Base-by-base conservation (phyloP, 1,140 invertebrate genomes). In the Brachionus plicatilis region DNA sequence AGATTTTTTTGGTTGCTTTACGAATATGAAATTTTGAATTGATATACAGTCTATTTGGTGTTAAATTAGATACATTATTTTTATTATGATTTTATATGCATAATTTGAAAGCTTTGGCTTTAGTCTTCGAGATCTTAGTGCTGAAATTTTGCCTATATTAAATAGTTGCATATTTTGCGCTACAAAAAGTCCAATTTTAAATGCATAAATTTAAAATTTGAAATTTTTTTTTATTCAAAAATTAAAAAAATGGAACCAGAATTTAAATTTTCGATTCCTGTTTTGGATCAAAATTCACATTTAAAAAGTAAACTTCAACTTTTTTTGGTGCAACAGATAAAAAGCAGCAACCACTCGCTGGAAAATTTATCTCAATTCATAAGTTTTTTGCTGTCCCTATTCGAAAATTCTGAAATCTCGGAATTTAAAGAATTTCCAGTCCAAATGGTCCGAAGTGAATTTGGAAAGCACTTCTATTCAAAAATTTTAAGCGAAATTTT, bases 1-100 rank as follows among this genome's bases (percentile, higher is more conserved):
- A 68, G 33, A 41, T 37, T 33, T 33, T 68, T 37, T 72, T 43
- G 29, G 33, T 72, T 43, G 29, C 68, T 41, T 43, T 43, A 20
- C 24, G 68, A 72, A 72, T 43, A 72, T 72, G 37, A 72, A 72
- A 72, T 72, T 45, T n/a, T 41, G n/a, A 68, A 37, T 68, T 68
- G 66, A 9, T 68, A 8, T 68, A 72, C 33, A 12, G 29, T 20
- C n/a, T 14, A 37, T 29, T 68, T 68, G 1, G 66, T 68, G 27
- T 33, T 68, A 68, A 41, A 24, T 68, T 29, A 33, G n/a, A 68
- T 68, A 68, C 12, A 68, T 24, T 68, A n/a, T 33, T 3, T 8
- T 17, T 20, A 72, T 72, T 72, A 72, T 72, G 14, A 41, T 41
- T 72, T 37, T 43, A 12, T 72, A 20, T 20, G 33, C 29, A 72